A percentile compares a stretch with the other conserved stretches of the same genome.
These are phyloP conservation scores for Mesitornis unicolor DNA, from an alignment of 2,113 vertebrate species.

Conservation along the genomic window DNA sequence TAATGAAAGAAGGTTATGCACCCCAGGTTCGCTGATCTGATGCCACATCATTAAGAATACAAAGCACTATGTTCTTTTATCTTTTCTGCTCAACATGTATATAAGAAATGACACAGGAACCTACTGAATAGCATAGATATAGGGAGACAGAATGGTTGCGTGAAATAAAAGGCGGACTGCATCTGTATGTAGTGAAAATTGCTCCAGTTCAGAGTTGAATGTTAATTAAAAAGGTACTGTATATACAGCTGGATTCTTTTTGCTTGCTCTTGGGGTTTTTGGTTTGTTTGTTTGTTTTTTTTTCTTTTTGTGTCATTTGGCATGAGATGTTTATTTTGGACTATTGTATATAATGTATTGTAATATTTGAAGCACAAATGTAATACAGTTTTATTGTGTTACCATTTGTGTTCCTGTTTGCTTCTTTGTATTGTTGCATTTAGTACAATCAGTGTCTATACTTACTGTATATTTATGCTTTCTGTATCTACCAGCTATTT, in stretches of 20 bases:
- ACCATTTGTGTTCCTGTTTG: constrained; percentile 82
- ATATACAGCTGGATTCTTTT: constrained; percentile 78
- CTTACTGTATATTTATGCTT: constrained; percentile 81
- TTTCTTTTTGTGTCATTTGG: constrained; percentile 86
- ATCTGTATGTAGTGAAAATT: constrained; percentile 79
- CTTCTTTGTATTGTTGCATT: constrained; percentile 85
- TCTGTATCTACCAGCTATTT: constrained; percentile 82
- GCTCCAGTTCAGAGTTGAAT: constrained; percentile 80
- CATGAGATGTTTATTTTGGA: constrained; percentile 99
- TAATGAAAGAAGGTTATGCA: constrained; percentile 97
- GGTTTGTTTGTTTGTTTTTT: constrained; percentile 75
- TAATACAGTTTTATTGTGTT: constrained; percentile 99
- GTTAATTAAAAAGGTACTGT: constrained; percentile 81
- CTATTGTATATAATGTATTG: constrained; percentile 97
- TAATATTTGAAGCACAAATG: constrained; percentile 99
- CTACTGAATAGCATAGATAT: constrained; percentile 89
- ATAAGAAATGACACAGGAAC: constrained; percentile 79
- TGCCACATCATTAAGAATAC: constrained; percentile 65
- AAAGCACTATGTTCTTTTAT: constrained; percentile 85
- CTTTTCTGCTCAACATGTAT: constrained; percentile 78
- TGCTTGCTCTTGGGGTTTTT: constrained; percentile 78
- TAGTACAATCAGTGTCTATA: constrained; percentile 85
- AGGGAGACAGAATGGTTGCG: constrained; percentile 75
- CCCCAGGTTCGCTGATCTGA: constrained; percentile 92
- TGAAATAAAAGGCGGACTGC: constrained; percentile 75